Percentiles rank a stretch among this genome's conserved stretches.
These are phyloP conservation scores for Musca vetustissima DNA, from an alignment of 1,140 invertebrate species.

Conservation along the genomic window DNA sequence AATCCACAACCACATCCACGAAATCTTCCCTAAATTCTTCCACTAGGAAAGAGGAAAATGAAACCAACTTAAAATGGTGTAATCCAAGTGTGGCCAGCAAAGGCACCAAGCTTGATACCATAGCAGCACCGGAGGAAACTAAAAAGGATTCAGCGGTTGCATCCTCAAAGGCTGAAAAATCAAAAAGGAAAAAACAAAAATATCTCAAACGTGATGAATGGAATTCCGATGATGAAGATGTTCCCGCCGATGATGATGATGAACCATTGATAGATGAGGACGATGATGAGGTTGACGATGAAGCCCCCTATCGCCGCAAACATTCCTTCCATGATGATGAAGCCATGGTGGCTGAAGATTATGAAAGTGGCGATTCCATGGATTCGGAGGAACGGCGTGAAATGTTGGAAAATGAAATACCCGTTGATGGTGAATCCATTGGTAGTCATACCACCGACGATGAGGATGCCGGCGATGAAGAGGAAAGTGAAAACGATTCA, in stretches of 20 bases:
- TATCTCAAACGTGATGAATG: too few species aligned
- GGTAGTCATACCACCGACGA: slow-evolving; percentile 45
- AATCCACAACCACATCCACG: too few species aligned
- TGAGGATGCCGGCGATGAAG: slow-evolving; percentile 29
- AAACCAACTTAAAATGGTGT: too few species aligned
- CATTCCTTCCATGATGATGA: slow-evolving; percentile 36
- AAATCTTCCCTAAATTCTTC: too few species aligned
- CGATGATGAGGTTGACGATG: slow-evolving; percentile 16
- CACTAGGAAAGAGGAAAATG: too few species aligned
- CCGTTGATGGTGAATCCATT: slow-evolving; percentile 42
- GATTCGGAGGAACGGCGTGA: slow-evolving; percentile 36
- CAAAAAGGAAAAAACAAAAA: too few species aligned
- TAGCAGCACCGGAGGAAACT: neutral
- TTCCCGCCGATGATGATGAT: slow-evolving; percentile 2
- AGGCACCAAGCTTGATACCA: neutral
- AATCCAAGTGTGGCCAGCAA: too few species aligned
- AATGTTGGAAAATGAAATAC: slow-evolving; percentile 41
- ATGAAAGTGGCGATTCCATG: slow-evolving; percentile 49
- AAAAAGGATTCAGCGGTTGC: too few species aligned
- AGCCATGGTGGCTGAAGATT: slow-evolving; percentile 33
- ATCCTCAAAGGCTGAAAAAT: too few species aligned
- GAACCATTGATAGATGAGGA: slow-evolving; percentile 10
- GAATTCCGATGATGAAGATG: slow-evolving; percentile 11
- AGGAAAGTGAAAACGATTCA: slow-evolving; percentile 34
- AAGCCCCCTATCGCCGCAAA: slow-evolving; percentile 12